Evolutionary conservation across 2,888 invertebrate genomes (phyloP), one percentile per base, ranked within the genome.

Genomic region (Calameuta idolon): DNA sequence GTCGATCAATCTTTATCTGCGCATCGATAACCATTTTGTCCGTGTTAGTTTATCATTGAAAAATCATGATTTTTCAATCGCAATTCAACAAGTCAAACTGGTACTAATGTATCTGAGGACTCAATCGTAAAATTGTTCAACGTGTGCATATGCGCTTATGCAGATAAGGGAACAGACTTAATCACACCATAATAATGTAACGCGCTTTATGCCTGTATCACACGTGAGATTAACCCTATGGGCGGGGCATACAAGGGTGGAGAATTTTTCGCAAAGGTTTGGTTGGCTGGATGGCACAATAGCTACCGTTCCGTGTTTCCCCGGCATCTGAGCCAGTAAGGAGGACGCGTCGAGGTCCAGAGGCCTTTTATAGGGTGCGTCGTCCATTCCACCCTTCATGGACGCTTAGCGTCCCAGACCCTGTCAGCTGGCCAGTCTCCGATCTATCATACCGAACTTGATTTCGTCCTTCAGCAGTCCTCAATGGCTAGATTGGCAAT

Each of bases 381-480:
- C 86, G 85, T 84, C 86, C 87, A 87, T 71, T 76, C 31, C 76
- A 75, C 79, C 75, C 80, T 75, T 68, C 69, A 73, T 76, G 74
- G 73, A 74, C 40, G 79, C 76, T 73, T 75, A 34, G 33, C 73
- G 55, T 76, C 69, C 86, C 84, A 83, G 81, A 83, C 81, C 86
- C 87, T 89, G 89, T 88, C 89, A 85, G 82, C 85, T 84, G 85
- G 85, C 83, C 81, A 86, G 85, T 82, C 83, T 83, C 86, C 91
- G 88, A 91, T 91, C 91, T 91, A 91, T 91, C 91, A 91, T 90
- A 89, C 86, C 85, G 82, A 87, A 86, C 88, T 90, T 90, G 89
- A 90, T 90, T 90, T 87, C 86, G 87, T 88, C 86, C 85, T 84
- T 84, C 87, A 81, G 81, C 81, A 86, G 86, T 86, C 85, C 85